Percentiles rank a stretch among this genome's conserved stretches.
phyloP scores from a whole-genome alignment of 2,888 invertebrate species.

The Nemurella pictetii region DNA sequence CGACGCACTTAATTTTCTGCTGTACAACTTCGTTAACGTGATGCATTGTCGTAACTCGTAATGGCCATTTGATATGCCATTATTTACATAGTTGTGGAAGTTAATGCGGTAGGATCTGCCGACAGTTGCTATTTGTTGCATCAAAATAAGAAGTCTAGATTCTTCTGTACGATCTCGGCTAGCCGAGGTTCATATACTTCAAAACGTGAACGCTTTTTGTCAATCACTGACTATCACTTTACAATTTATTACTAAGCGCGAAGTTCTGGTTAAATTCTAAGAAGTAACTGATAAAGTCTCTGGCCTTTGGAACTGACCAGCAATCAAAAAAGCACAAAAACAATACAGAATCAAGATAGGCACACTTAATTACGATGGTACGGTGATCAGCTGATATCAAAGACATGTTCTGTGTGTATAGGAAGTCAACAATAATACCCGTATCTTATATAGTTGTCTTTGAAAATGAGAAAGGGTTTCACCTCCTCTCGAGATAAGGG shows the following conservation, averaged over 20 bases:
- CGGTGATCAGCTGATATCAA: not conserved
- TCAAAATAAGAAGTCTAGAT: too few relatives aligned
- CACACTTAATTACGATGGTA: too few relatives aligned
- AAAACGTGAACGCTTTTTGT: too few relatives aligned
- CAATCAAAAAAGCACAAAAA: too few relatives aligned
- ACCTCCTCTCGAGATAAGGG: not conserved
- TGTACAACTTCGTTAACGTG: not conserved
- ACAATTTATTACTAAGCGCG: too few relatives aligned
- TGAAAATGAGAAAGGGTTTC: not conserved
- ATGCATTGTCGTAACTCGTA: constrained; percentile 6
- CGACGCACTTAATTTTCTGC: not conserved
- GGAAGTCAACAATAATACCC: not conserved
- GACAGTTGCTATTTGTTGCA: too few relatives aligned
- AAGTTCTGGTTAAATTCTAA: too few relatives aligned
- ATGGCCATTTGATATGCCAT: not conserved
- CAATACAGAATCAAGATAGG: too few relatives aligned
- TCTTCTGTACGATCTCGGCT: too few relatives aligned
- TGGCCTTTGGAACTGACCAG: not conserved
- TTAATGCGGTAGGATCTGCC: not conserved
- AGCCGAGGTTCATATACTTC: too few relatives aligned
- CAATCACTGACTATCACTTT: not conserved
- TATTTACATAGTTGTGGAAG: not conserved
- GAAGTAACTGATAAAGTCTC: not conserved
- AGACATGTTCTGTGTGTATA: too few relatives aligned
- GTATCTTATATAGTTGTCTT: not conserved